Base-by-base conservation (phyloP, 37 sponge, comb jelly and placozoan genomes). In the Ephydatia muelleri region DNA sequence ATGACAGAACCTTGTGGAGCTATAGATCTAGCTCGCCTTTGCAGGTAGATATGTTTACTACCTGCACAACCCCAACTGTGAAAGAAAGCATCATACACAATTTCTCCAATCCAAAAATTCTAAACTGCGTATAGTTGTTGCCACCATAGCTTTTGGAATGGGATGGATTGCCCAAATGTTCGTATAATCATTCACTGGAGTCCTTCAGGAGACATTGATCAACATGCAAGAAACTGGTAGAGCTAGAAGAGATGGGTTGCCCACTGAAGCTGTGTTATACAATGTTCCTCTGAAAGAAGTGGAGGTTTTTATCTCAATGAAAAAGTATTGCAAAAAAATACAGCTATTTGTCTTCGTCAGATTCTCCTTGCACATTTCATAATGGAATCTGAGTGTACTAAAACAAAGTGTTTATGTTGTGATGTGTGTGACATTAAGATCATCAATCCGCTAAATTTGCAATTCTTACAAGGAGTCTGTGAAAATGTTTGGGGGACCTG, bases 111-210 rank as follows among this genome's bases (percentile, higher is more conserved):
- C 26, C 67, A 73, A 29, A n/a, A n/a, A 81, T 27, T 29, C 74
- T 25, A 65, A 32, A 23, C 65, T 87, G 38, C 38, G 88, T 38
- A 43, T 87, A 33, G 76, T 81, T 23, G 80, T 87, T 74, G 81
- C 81, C 0, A 87, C 87, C 4, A 73, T 81, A 26, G 87, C 81
- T 9, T 87, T 87, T 74, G 88, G 88, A 32, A 80, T 87, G 82
- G 88, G 88, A 19, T 87, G 28, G 88, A 87, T 35, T 81, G 82
- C 67, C 68, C 88, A 13, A 49, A 81, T 38, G 68, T 87, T 32
- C 39, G 68, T 22, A 47, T 43, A 29, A 33, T 87, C 28, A 87
- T 87, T 49, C 88, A 73, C 67, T 87, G 75, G 88, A 80, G 86
- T 65, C 67, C 80, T 31, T 39, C 86, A 23, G 79, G 32, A 30